A percentile compares a stretch with the other conserved stretches of the same genome.
Conservation (phyloP, 2,797 vertebrate genomes). For the Aphelocoma californica region DNA sequence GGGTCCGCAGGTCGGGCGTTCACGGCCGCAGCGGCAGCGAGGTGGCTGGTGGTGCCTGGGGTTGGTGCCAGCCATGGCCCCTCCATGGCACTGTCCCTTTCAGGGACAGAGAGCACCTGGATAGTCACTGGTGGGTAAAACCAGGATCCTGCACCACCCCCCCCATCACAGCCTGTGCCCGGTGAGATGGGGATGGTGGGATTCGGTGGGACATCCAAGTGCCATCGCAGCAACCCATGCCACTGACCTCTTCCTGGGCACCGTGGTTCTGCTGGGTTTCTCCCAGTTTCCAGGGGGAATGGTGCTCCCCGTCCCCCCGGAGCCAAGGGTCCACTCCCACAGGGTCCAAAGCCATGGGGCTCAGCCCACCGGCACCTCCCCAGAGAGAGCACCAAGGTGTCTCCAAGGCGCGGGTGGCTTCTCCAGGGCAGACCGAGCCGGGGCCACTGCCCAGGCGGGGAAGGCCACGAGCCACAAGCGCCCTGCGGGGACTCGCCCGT, state of each 20-base stretch:
- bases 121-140: not conserved
- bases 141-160: not conserved
- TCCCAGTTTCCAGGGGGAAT: not conserved
- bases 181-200: rapidly evolving
- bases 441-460: not conserved
- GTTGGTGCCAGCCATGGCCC: not conserved
- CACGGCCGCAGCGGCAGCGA: rapidly evolving
- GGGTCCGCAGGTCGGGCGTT: rapidly evolving
- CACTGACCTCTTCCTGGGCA: rapidly evolving
- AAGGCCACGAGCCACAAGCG: not conserved
- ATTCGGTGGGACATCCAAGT: rapidly evolving
- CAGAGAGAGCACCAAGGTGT: too few relatives aligned
- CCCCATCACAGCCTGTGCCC: not conserved
- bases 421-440: not conserved
- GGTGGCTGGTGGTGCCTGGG: not conserved
- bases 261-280: rapidly evolving
- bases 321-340: too few relatives aligned
- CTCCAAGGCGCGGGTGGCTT: not conserved
- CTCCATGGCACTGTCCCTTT: not conserved
- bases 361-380: not conserved
- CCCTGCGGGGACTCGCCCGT: not conserved
- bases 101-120: rapidly evolving
- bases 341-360: not conserved
- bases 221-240: rapidly evolving
- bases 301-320: rapidly evolving